These are phyloP conservation scores for Malacoraja senta DNA, from an alignment of 2,797 vertebrate species.

Conservation along the genomic window DNA sequence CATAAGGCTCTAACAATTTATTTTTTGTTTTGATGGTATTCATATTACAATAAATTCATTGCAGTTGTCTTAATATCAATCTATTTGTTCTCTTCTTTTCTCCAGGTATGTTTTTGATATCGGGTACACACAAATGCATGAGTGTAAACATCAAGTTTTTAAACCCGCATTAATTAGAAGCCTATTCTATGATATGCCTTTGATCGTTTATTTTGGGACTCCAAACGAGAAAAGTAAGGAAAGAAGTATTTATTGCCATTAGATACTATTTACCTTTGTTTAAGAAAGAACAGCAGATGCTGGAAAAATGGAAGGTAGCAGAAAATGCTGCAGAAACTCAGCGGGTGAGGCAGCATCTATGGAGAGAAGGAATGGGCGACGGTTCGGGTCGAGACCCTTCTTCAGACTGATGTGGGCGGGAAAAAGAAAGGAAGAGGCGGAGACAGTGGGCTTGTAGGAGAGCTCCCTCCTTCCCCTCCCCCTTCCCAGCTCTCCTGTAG, in stretches of 20 bases:
- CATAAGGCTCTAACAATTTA: too few species aligned
- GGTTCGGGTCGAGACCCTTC: too few species aligned
- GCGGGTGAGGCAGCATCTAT: too few species aligned
- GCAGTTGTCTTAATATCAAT: neutral
- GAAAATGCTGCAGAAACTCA: too few species aligned
- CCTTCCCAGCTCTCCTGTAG: too few species aligned
- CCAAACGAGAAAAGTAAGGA: constrained; percentile 76
- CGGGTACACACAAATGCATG: constrained; percentile 52
- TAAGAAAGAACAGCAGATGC: too few species aligned
- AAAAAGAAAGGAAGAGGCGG: too few species aligned
- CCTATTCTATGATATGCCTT: constrained; percentile 75
- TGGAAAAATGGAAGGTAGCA: too few species aligned
- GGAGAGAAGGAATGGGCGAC: too few species aligned
- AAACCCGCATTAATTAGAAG: constrained; percentile 78
- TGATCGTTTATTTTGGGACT: constrained; percentile 88
- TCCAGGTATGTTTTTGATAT: constrained; percentile 59
- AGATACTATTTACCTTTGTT: neutral
- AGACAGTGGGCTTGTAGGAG: too few species aligned
- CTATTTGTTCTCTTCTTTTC: constrained; percentile 31
- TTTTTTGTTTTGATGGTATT: neutral
- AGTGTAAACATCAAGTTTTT: constrained; percentile 62
- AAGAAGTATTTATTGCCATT: neutral
- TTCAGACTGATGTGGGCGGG: too few species aligned
- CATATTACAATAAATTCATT: constrained; percentile 36
- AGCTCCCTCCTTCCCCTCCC: too few species aligned